phyloP scores from a whole-genome alignment of 2,797 vertebrate genomes.

The Pipistrellus kuhlii region DNA sequence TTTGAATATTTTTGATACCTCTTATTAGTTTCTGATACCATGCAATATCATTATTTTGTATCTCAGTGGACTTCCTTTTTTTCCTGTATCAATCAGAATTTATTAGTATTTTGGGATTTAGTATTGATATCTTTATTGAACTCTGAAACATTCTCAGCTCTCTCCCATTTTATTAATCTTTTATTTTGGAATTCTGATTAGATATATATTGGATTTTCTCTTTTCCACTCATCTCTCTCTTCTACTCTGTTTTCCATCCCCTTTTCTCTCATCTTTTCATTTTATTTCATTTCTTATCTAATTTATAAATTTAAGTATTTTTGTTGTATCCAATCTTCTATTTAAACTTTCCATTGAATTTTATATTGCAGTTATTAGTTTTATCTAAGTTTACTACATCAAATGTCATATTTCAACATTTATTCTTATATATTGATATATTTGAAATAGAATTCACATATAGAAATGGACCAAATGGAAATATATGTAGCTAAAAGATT shows the following conservation, averaged over 20 bases:
- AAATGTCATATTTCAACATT: not conserved
- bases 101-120: not conserved
- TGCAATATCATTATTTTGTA: not conserved
- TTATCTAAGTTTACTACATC: not conserved
- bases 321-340: not conserved
- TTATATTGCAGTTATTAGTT: constrained; percentile 1
- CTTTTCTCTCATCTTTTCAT: not conserved
- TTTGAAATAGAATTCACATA: not conserved
- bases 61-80: not conserved
- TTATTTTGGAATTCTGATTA: constrained; percentile 10
- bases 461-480: not conserved
- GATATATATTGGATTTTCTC: not conserved
- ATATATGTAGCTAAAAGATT: not conserved
- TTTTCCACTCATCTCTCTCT: not conserved
- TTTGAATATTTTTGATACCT: not conserved
- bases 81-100: not conserved
- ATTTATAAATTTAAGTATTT: not conserved
- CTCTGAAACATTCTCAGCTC: not conserved
- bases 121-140: not conserved
- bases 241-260: not conserved
- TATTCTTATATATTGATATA: not conserved
- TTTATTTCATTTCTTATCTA: not conserved
- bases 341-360: not conserved
- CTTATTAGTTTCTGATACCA: not conserved
- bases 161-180: not conserved